Percentiles rank a stretch among this genome's conserved stretches.
Conservation (phyloP, 1,140 invertebrate genomes). For the Drosophila kanapiae region DNA sequence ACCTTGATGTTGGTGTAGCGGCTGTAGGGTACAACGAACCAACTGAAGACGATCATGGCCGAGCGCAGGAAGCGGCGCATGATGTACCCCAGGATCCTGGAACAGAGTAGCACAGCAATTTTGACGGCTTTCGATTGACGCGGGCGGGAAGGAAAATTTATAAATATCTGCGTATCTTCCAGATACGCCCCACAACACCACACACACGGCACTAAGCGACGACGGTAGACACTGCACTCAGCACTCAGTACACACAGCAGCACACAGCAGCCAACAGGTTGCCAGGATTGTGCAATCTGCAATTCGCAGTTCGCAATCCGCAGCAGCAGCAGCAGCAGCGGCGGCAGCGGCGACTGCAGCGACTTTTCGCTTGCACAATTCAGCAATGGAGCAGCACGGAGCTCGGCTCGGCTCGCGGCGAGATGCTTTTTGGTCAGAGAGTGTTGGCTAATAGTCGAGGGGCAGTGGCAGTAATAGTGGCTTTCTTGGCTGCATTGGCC, state of each 20-base stretch:
- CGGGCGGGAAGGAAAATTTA: slow-evolving; percentile 33
- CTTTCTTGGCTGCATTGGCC: slow-evolving; percentile 62
- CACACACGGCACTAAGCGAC: slow-evolving; percentile 18
- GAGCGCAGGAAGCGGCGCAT: slow-evolving; percentile 85
- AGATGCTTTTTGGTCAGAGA: slow-evolving; percentile 61
- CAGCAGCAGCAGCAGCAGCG: slow-evolving; percentile 58
- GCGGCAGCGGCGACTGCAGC: slow-evolving; percentile 27
- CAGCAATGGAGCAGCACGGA: slow-evolving; percentile 32
- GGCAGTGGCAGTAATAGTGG: slow-evolving; percentile 48
- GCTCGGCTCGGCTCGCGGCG: slow-evolving; percentile 18
- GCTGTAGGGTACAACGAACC: slow-evolving; percentile 85
- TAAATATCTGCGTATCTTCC: slow-evolving; percentile 19
- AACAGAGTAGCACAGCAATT: slow-evolving; percentile 85
- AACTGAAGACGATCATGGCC: slow-evolving; percentile 85
- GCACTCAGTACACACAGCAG: not conserved
- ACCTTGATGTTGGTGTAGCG: slow-evolving; percentile 88
- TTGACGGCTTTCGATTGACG: slow-evolving; percentile 70
- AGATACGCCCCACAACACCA: slow-evolving; percentile 28
- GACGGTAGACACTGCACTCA: slow-evolving; percentile 12
- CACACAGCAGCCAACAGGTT: slow-evolving; percentile 62
- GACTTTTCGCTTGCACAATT: slow-evolving; percentile 70
- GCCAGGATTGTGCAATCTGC: slow-evolving; percentile 79
- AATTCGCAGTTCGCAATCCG: slow-evolving; percentile 61
- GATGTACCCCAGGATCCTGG: slow-evolving; percentile 85
- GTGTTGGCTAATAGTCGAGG: slow-evolving; percentile 70